Evolutionary conservation across 1,140 invertebrate genomes (phyloP), one percentile per base, ranked within the genome.

Genomic region (Drosophila kohkoa): DNA sequence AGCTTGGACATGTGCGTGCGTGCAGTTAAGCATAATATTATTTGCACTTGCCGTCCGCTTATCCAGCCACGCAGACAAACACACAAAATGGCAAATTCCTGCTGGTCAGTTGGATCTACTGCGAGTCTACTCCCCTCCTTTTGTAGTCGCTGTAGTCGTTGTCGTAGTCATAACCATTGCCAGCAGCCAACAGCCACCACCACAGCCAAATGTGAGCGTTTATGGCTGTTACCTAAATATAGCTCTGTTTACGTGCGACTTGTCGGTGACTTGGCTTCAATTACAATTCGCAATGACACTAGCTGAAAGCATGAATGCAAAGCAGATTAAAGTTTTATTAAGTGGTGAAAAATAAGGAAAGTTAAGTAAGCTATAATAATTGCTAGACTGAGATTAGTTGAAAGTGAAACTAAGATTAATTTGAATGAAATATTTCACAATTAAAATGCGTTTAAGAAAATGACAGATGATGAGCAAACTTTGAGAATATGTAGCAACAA

Each of bases 21-120:
- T 77, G 69, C 72, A 86, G 65, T 88, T 86, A 86, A 86, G 79
- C 83, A 77, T 81, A 86, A 88, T 87, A 86, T 88, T 86, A 86
- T 87, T 86, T 86, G 82, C 82, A 87, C 82, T 88, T 76, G 82
- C 79, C 76, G 71, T 35, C 43, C 71, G 71, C 48, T 75, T 75
- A 75, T 70, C 65, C 75, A 48, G 35, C 49, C 71, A 48, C 54
- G 13, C 49, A 48, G 13, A 74, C 41, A 67, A 30, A 32, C 28
- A 28, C 25, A 57, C 35, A 28, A 72, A 72, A 66, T 58, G 46
- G 54, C 63, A 57, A 59, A 67, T 62, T 49, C 54, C 51, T 64
- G 58, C 49, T 75, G 72, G 72, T 69, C 72, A 64, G 66, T 64
- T 57, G 45, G 8, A 38, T 38, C 2, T 41, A 41, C 15, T 57